Base-by-base conservation (phyloP, 2,888 invertebrate species). In the Ametastegia equiseti region DNA sequence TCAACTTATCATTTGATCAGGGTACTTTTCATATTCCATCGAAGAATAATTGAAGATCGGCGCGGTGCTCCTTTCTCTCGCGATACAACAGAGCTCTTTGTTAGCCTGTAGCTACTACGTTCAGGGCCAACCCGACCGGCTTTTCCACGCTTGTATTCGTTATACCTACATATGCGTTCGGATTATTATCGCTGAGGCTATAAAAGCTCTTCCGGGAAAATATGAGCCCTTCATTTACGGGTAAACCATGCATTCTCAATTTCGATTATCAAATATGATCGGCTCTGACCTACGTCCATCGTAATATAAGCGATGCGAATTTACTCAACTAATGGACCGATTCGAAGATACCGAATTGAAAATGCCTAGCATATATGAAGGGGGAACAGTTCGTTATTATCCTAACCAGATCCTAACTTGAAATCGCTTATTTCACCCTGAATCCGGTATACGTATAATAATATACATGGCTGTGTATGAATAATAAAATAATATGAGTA, bases 1-100 rank as follows among this genome's bases (percentile, higher is more conserved):
- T 65, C 39, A 19, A 15, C 39, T 36, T 65, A 39, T 15, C 67
- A 39, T 67, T 42, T 45, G 47, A 69, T 69, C 23, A 71, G n/a
- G 7, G 71, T 45, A 11, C 15, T 27, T 30, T 47, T 13, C 19
- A 45, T 71, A 15, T 45, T 7, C 2, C 23, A 3, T 71, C 39
- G n/a, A 54, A 54, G n/a, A 54, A 54, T n/a, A 11, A 36, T 19
- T 50, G 15, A 50, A 50, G 3, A 33, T 33, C n/a, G 27, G n/a
- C 50, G 13, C 36, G 1, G n/a, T 11, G n/a, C n/a, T n/a, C n/a
- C 54, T 54, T 75, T 75, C 54, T 54, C 50, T 75, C 54, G 42
- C 60, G 60, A 60, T 60, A 75, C 54, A 50, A 75, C 75, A 36
- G 75, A 54, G 75, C 36, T 75, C 54, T 75, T 50, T 75, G 73